Conservation (phyloP, 1,140 invertebrate species). For the Limonius californicus region DNA sequence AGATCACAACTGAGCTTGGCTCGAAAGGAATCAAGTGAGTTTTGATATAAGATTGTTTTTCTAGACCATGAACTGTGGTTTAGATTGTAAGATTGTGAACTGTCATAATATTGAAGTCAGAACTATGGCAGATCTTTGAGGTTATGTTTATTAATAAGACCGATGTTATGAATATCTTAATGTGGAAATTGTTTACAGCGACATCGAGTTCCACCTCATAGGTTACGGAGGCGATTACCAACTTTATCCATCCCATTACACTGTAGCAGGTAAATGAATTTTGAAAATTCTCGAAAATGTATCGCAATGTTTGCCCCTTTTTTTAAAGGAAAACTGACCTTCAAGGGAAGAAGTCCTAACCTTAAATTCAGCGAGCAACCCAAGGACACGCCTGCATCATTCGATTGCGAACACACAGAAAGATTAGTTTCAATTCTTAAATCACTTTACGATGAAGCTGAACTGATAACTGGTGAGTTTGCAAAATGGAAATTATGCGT, state of each 20-base stretch:
- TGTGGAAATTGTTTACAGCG: too few relatives aligned
- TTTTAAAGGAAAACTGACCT: slow-evolving; percentile 52
- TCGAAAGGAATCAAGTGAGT: slow-evolving; percentile 56
- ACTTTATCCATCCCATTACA: slow-evolving; percentile 55
- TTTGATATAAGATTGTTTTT: neutral
- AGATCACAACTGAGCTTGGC: slow-evolving; percentile 50
- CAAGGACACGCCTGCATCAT: neutral
- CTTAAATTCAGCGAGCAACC: slow-evolving; percentile 50
- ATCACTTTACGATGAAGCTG: neutral
- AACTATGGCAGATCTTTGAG: too few relatives aligned
- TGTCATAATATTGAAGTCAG: too few relatives aligned
- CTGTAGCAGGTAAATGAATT: slow-evolving; percentile 28
- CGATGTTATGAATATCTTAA: too few relatives aligned
- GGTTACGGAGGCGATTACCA: slow-evolving; percentile 54
- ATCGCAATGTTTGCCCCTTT: neutral
- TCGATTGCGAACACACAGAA: too few relatives aligned
- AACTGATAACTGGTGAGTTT: neutral
- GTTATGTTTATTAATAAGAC: too few relatives aligned
- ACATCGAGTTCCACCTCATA: slow-evolving; percentile 56
- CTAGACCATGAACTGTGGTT: neutral
- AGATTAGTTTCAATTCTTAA: neutral
- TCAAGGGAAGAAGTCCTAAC: slow-evolving; percentile 51
- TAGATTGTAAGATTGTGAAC: too few relatives aligned
- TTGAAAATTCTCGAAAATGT: neutral
- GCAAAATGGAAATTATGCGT: too few relatives aligned